Evolutionary conservation across 2,888 invertebrate genomes (phyloP), one percentile per base, ranked within the genome.

Genomic region (Acronicta aceris): DNA sequence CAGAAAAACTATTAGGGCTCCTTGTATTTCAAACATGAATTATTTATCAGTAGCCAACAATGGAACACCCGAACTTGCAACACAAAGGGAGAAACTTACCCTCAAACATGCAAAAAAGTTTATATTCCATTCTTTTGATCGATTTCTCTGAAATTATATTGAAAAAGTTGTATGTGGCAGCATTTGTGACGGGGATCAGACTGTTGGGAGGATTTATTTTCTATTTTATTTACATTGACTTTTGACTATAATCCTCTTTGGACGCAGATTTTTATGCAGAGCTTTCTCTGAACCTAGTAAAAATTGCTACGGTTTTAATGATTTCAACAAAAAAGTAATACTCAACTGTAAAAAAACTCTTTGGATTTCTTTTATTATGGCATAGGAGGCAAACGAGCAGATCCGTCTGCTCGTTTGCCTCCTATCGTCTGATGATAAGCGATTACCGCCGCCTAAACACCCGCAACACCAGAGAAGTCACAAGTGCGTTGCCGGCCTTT

Each of bases 61-160:
- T 46, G 51, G 46, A 41, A 30, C 53, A 46, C 62, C 49, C 41
- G 47, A 66, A 71, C 55, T 71, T 58, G 42, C 47, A 59, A 55
- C 40, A 73, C 65, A 68, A 78, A 74, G 41, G 55, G 40, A 55
- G 41, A 52, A 72, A 65, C 67, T 65, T 63, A 27, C 50, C 15
- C 25, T 17, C 36, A 43, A 64, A 71, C 49, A 75, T 77, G 71
- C 65, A 75, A 78, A 78, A 67, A 70, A 59, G 48, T 63, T 65
- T 48, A 60, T 21, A 52, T 63, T 71, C 63, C 42, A 65, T 76
- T 69, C 61, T 49, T 66, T 59, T 64, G 71, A 65, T 57, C 30
- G 60, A 74, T 65, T 65, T 42, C 51, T 59, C 8, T 12, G 42
- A 59, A 67, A 71, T 70, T 49, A 59, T 67, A 71, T 74, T 61